A percentile compares a stretch with the other conserved stretches of the same genome.
Conservation (phyloP, 1,140 invertebrate genomes). For the Bursaphelenchus mucronatus region DNA sequence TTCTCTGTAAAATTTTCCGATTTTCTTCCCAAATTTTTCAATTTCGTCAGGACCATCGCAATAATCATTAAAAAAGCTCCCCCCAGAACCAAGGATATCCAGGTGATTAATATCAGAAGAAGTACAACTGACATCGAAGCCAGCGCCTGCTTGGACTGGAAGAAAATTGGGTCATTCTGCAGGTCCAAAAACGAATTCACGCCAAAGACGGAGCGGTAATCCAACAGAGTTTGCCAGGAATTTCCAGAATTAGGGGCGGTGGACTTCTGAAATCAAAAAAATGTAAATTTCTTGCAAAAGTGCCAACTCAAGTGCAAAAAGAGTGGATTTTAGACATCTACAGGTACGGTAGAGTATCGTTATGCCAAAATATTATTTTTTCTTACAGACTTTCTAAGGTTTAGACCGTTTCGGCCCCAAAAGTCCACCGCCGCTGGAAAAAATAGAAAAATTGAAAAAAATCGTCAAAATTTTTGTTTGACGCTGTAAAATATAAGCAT, state of each 20-base stretch:
- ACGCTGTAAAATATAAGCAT: no score
- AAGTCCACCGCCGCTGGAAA: no score
- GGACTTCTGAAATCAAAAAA: constrained; percentile 24
- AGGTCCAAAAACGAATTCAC: neutral
- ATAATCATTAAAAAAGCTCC: constrained; percentile 21
- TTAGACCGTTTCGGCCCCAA: no score
- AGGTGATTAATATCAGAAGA: constrained; percentile 29
- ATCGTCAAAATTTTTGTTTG: no score
- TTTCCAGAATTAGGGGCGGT: constrained; percentile 4
- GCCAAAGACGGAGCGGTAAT: constrained; percentile 12
- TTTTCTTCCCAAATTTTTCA: no score
- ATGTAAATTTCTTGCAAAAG: constrained; percentile 1
- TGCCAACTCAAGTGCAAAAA: neutral
- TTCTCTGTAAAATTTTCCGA: no score
- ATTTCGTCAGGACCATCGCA: neutral
- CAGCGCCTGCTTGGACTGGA: constrained; percentile 25
- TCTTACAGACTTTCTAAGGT: no score
- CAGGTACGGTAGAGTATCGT: no score
- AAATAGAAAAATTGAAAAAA: no score
- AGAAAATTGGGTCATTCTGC: neutral
- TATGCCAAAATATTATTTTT: no score
- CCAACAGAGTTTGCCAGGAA: constrained; percentile 16
- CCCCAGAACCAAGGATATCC: constrained; percentile 22
- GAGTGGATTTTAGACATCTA: neutral
- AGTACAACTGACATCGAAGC: constrained; percentile 24